Percentiles rank a stretch among this genome's conserved stretches.
Evolutionary conservation across 1,140 invertebrate genomes (phyloP).

Genomic region (Brachionus rubens): DNA sequence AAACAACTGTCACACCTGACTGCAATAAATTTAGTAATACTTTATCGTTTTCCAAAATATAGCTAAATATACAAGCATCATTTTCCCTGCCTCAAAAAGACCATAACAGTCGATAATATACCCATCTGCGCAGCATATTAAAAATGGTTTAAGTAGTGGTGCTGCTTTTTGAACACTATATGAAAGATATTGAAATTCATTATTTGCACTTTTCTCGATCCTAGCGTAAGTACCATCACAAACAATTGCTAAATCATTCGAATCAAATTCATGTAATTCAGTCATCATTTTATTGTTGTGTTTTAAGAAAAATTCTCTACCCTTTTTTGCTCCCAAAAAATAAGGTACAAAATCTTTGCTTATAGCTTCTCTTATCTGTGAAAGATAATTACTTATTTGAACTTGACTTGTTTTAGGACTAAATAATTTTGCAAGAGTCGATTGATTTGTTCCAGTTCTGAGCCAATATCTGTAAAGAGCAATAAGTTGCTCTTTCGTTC

Average conservation of each 20-base stretch:
- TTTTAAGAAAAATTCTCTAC: constrained; percentile 27
- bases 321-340: constrained; percentile 6
- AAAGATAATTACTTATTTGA: constrained; percentile 19
- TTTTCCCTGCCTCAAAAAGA: constrained; percentile 1
- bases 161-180: constrained; percentile 11
- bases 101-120: constrained; percentile 23
- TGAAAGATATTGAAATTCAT: constrained; percentile 16
- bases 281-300: constrained; percentile 19
- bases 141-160: background rate
- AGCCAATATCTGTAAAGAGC: constrained; percentile 27
- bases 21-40: background rate
- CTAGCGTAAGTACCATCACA: constrained; percentile 5
- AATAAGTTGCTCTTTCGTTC: constrained; percentile 16
- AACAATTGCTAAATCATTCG: constrained; percentile 5
- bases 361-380: background rate
- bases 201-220: constrained; percentile 21
- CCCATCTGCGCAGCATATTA: constrained; percentile 14
- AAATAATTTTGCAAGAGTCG: background rate
- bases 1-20: background rate
- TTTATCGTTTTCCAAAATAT: constrained; percentile 1
- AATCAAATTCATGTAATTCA: background rate
- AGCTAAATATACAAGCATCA: background rate
- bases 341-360: constrained; percentile 12
- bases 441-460: background rate
- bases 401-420: background rate